These are phyloP conservation scores for Eutolmus rufibarbis DNA, from an alignment of 2,888 invertebrate genomes.

Conservation along the genomic window DNA sequence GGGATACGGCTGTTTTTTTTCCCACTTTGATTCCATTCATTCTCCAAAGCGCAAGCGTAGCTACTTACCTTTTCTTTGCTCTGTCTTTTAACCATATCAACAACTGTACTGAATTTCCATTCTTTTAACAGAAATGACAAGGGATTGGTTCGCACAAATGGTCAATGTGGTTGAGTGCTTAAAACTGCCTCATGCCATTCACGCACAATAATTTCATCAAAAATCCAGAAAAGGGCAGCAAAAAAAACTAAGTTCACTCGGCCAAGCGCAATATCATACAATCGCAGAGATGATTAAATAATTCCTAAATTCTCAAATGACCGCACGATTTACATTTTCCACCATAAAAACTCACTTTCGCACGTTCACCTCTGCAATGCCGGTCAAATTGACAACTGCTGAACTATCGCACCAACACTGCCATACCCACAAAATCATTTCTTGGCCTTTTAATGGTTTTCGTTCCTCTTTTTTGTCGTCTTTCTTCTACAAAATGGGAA, in stretches of 20 bases:
- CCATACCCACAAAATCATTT: background rate
- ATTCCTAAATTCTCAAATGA: background rate
- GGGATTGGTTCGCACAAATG: background rate
- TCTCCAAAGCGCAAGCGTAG: background rate
- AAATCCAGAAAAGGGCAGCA: background rate
- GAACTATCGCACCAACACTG: background rate
- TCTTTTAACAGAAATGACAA: background rate
- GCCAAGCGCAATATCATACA: background rate
- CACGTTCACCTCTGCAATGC: background rate
- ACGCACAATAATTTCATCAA: background rate
- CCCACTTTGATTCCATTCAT: background rate
- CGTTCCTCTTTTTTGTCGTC: background rate
- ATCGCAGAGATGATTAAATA: background rate
- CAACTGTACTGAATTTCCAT: background rate
- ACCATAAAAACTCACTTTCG: conserved; percentile 8
- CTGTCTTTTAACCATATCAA: background rate
- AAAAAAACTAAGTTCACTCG: background rate
- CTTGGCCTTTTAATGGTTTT: background rate
- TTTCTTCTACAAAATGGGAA: background rate
- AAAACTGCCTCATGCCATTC: background rate
- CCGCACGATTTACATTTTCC: background rate
- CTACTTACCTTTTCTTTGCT: background rate
- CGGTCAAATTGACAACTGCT: conserved; percentile 17
- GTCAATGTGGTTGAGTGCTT: background rate
- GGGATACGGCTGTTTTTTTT: background rate